Evolutionary conservation across 1,140 invertebrate species (phyloP).

Genomic region (Drosophila sproati): DNA sequence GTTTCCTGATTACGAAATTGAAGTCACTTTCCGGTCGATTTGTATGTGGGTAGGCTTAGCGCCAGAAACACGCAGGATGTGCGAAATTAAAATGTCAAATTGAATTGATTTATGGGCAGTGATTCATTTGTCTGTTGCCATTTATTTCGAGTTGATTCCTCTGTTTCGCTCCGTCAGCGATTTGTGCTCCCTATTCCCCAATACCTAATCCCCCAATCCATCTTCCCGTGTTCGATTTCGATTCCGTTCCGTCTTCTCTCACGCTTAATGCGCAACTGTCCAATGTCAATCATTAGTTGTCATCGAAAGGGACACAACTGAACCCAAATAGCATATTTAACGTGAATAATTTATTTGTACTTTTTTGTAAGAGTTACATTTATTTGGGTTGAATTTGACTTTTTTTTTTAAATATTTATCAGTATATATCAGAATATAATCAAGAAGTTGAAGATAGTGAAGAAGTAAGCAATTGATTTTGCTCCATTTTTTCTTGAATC

Average conservation of each 20-base stretch:
- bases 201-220: too few relatives aligned
- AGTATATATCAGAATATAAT: too few relatives aligned
- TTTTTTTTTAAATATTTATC: not conserved
- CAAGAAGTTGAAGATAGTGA: too few relatives aligned
- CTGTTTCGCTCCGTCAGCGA: constrained; percentile 28
- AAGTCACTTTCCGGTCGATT: constrained; percentile 6
- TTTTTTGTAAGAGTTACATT: not conserved
- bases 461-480: too few relatives aligned
- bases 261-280: constrained; percentile 24
- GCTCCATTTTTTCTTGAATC: too few relatives aligned
- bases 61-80: constrained; percentile 8
- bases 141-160: constrained; percentile 33
- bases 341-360: constrained; percentile 34
- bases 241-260: constrained; percentile 21
- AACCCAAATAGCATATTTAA: constrained; percentile 15
- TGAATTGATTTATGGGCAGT: constrained; percentile 72
- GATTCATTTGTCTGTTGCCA: constrained; percentile 56
- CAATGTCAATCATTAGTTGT: constrained; percentile 45
- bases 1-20: constrained; percentile 8
- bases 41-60: not conserved
- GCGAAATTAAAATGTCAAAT: constrained; percentile 71
- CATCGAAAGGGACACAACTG: constrained; percentile 16
- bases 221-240: constrained; percentile 19
- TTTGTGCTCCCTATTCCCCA: not conserved
- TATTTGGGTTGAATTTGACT: not conserved